A percentile compares a stretch with the other conserved stretches of the same genome.
phyloP scores from a whole-genome alignment of 2,888 invertebrate genomes.

The Cantharis rufa region DNA sequence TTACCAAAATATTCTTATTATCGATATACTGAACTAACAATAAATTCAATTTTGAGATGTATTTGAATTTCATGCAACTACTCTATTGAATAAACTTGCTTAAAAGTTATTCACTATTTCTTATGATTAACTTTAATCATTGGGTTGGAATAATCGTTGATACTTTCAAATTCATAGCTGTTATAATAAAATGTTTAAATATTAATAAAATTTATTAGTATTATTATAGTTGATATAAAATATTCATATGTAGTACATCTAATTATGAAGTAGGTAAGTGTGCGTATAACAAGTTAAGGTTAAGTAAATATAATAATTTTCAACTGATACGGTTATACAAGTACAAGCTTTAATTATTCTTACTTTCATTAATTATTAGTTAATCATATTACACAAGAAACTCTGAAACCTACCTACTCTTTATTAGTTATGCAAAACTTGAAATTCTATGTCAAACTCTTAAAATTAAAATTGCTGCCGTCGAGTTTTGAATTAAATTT shows the following conservation, averaged over 20 bases:
- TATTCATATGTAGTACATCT: background rate
- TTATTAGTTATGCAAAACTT: conserved; percentile 3
- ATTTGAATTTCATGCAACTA: too few relatives aligned
- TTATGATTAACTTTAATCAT: too few relatives aligned
- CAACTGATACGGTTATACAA: conserved; percentile 9
- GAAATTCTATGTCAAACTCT: background rate
- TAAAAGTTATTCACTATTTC: background rate
- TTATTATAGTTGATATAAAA: background rate
- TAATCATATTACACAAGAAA: conserved; percentile 16
- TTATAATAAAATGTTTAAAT: background rate
- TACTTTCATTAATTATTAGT: conserved; percentile 15
- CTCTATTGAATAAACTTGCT: background rate
- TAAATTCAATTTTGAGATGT: too few relatives aligned
- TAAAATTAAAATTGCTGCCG: background rate
- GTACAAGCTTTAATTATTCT: conserved; percentile 1
- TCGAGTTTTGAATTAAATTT: background rate
- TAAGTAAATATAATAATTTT: conserved; percentile 12
- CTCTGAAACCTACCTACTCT: background rate
- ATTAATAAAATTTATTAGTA: background rate
- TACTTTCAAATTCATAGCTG: background rate
- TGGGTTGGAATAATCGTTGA: too few relatives aligned
- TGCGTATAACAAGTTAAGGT: conserved; percentile 2
- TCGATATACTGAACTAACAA: too few relatives aligned
- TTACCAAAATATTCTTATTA: too few relatives aligned
- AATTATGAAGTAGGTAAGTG: background rate